These are phyloP conservation scores for Petrophora chlorosata DNA, from an alignment of 2,888 invertebrate species.

Conservation along the genomic window DNA sequence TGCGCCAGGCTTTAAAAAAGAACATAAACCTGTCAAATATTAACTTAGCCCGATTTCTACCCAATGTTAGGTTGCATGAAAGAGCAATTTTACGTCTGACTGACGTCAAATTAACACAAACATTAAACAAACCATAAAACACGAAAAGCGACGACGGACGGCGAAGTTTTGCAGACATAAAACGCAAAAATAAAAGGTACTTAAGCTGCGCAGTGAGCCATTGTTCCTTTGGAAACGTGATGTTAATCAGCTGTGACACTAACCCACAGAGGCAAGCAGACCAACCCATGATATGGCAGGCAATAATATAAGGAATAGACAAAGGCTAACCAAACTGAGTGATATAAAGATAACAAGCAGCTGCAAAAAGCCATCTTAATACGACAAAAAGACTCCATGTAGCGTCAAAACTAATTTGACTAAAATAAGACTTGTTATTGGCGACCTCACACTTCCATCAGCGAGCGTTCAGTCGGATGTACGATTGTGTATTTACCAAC, in stretches of 20 bases:
- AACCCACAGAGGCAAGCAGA: conserved; percentile 1
- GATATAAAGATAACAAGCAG: no score
- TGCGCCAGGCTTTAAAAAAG: background rate
- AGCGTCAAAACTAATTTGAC: background rate
- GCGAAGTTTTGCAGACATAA: conserved; percentile 14
- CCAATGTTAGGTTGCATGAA: conserved; percentile 8
- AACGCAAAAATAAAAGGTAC: conserved; percentile 15
- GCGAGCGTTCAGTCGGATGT: background rate
- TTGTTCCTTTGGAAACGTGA: conserved; percentile 6
- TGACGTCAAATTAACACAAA: conserved; percentile 24
- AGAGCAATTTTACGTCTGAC: conserved; percentile 22
- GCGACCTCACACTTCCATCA: background rate
- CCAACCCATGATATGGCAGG: background rate
- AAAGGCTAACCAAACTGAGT: no score
- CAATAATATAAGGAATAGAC: no score
- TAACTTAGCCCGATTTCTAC: background rate
- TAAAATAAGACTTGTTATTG: background rate
- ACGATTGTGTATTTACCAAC: conserved; percentile 10
- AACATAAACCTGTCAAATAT: conserved; percentile 1
- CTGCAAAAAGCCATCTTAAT: no score
- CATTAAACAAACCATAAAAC: conserved; percentile 25
- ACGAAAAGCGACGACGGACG: conserved; percentile 15
- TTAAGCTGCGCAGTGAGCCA: conserved; percentile 2
- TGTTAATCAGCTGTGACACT: conserved; percentile 1
- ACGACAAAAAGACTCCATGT: no score